Evolutionary conservation across 2,888 invertebrate genomes (phyloP), one percentile per base, ranked within the genome.

Genomic region (Neoitamus cyanurus): DNA sequence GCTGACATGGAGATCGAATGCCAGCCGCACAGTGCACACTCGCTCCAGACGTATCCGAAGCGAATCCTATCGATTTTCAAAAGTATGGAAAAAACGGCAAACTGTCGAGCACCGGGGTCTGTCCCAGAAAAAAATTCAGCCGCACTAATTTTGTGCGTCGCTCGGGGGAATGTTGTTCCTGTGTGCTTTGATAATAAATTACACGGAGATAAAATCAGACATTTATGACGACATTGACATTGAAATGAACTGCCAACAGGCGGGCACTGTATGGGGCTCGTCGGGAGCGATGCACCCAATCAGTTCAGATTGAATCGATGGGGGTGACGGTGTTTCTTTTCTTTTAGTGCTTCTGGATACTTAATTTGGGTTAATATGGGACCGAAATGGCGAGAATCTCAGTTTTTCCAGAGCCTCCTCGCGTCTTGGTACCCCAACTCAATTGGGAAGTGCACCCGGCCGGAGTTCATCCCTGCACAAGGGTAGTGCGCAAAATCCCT

Each of bases 141-240:
- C 68, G 20, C 34, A 68, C 68, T 80, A 80, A 80, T 80, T 80
- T 80, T 36, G 80, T 80, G 48, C 68, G 80, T 80, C 34, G 80
- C 58, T n/a, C 42, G 80, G 48, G n/a, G 58, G 68, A 80, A 58
- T 68, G 80, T 68, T 75, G 20, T 37, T 80, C 58, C 80, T 34
- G 58, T 68, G 84, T 34, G 68, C 80, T 80, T 68, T 58, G 80
- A 80, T 84, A 84, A 88, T 88, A 88, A 87, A 87, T 88, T 87
- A 84, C 84, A 85, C 25, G 75, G 80, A 87, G 87, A 87, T 87
- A 87, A 87, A 87, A 88, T 87, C 87, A 83, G 87, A 88, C 88
- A 84, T 87, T 88, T 88, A 88, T 87, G 87, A 87, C 85, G 87
- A 87, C 88, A 87, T 88, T 88, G 88, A 87, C 88, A 87, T 87